phyloP scores from a whole-genome alignment of 1,140 invertebrate genomes.

The Drosophila melanogaster region DNA sequence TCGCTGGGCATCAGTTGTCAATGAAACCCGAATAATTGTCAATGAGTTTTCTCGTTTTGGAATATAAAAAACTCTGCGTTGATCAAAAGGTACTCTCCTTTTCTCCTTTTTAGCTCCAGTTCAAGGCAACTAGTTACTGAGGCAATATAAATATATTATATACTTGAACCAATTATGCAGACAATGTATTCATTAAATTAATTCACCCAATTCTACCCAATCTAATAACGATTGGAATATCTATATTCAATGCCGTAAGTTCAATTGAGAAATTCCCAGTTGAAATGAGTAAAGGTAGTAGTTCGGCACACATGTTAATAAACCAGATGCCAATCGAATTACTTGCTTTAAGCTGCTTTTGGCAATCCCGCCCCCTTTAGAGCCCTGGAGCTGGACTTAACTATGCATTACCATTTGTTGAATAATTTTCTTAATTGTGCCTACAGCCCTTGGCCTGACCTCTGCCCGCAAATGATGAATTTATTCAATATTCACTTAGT shows the following conservation, averaged over 20 bases:
- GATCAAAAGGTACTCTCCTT: background rate
- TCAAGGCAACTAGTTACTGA: too few relatives aligned
- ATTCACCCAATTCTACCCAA: background rate
- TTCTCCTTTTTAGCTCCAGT: background rate
- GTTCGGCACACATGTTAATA: slow-evolving; percentile 24
- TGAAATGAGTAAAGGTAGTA: background rate
- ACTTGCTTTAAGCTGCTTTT: slow-evolving; percentile 20
- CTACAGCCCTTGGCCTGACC: background rate
- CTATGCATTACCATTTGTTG: slow-evolving; percentile 29
- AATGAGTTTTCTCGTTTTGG: background rate
- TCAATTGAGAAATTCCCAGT: slow-evolving; percentile 5
- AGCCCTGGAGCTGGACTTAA: slow-evolving; percentile 21
- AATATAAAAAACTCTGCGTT: background rate
- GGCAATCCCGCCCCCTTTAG: background rate
- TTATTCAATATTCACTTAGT: slow-evolving; percentile 52
- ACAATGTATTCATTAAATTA: slow-evolving; percentile 2
- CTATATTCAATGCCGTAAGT: slow-evolving; percentile 14
- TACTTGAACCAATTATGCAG: background rate
- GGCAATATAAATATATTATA: background rate
- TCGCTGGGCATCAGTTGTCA: slow-evolving; percentile 25
- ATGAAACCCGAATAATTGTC: slow-evolving; percentile 17
- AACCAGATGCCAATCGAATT: slow-evolving; percentile 39
- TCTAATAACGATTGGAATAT: background rate
- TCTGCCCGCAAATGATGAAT: slow-evolving; percentile 37
- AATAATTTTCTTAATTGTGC: slow-evolving; percentile 40